Evolutionary conservation across 2,888 invertebrate species (phyloP).

Genomic region (Drosophila acutilabella): DNA sequence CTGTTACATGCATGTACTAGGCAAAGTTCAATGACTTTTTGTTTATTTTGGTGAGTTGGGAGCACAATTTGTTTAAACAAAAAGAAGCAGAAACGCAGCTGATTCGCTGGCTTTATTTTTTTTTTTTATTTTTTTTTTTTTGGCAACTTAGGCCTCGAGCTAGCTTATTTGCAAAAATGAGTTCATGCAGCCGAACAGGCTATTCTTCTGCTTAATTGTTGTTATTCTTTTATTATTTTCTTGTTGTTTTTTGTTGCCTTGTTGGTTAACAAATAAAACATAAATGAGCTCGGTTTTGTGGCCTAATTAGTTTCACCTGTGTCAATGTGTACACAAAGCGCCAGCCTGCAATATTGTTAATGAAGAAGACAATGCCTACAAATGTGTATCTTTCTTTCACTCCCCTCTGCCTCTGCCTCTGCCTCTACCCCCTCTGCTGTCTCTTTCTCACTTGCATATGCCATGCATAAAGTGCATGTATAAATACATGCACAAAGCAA

Average conservation of each 20-base stretch:
- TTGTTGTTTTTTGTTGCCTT: slow-evolving; percentile 51
- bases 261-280: slow-evolving; percentile 80
- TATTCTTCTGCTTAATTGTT: slow-evolving; percentile 69
- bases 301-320: slow-evolving; percentile 81
- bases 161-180: slow-evolving; percentile 64
- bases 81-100: slow-evolving; percentile 54
- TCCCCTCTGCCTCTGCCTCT: neutral
- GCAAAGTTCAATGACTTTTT: slow-evolving; percentile 65
- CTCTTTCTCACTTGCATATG: neutral
- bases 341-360: slow-evolving; percentile 57
- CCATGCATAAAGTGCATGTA: slow-evolving; percentile 25
- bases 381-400: slow-evolving; percentile 3
- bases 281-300: slow-evolving; percentile 80
- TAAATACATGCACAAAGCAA: slow-evolving; percentile 9
- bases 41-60: too few relatives aligned
- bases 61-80: slow-evolving; percentile 28
- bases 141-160: slow-evolving; percentile 46
- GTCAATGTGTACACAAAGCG: slow-evolving; percentile 78
- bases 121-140: slow-evolving; percentile 39
- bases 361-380: slow-evolving; percentile 56
- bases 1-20: slow-evolving; percentile 32
- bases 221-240: slow-evolving; percentile 14
- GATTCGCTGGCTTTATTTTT: slow-evolving; percentile 12
- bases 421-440: neutral
- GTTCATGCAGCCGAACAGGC: slow-evolving; percentile 57